Evolutionary conservation across 2,888 invertebrate genomes (phyloP), one percentile per base, ranked within the genome.

Genomic region (Sinelater perroti): DNA sequence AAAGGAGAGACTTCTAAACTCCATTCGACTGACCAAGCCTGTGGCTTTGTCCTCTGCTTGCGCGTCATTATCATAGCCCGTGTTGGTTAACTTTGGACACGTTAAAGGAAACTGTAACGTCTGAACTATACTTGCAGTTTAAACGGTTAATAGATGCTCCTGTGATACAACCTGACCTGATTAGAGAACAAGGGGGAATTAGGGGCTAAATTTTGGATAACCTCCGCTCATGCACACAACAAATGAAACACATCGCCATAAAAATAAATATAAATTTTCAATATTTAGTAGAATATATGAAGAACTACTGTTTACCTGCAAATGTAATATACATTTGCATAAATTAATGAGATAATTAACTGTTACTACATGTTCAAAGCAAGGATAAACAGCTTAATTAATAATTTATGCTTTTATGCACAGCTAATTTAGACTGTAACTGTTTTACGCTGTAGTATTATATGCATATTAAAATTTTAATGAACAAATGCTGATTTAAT

Each of bases 21-120:
- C 35, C 17, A 53, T 46, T 35, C 14, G 13, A 30, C 38, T 53
- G 53, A 53, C 53, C 53, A 53, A 53, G 53, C 53, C 33, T 26
- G 53, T 10, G 53, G 45, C 45, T 53, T 53, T 53, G 53, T 53
- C 31, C 45, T 53, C 35, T 36, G 46, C 45, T 53, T 53, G 46
- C 36, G 42, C 31, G 53, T 53, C 53, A 46, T 53, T 53, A 53
- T 46, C 53, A 53, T 45, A 46, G 11, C 33, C 53, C 52, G n/a
- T 11, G 40, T 46, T 24, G 20, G 53, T 46, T 53, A 53, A 45
- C 28, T 53, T 45, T 26, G 35, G 18, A 35, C 46, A 53, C 45
- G 40, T 40, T 40, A 11, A 35, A 17, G 35, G 35, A 35, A 35
- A 35, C 35, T 35, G 13, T n/a, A 40, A 40, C 40, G 26, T 40